Evolutionary conservation across 2,113 vertebrate species (phyloP).

Genomic region (Vidua macroura): DNA sequence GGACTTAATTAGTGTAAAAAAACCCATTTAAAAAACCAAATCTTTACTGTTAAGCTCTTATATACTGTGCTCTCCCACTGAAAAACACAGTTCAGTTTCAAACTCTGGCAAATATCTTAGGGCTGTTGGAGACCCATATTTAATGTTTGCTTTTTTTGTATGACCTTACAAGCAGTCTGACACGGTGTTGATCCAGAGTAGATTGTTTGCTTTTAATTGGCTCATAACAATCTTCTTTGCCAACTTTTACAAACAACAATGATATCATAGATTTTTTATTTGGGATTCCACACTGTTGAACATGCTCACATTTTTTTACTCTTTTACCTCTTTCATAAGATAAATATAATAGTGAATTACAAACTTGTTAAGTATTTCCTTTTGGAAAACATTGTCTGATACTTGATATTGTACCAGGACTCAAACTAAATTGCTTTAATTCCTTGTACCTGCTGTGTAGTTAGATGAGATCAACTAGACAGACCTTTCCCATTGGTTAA

Average conservation of each 20-base stretch:
- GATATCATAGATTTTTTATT: constrained; percentile 33
- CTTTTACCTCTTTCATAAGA: background rate
- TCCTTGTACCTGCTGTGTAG: constrained; percentile 63
- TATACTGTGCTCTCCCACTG: background rate
- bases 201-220: constrained; percentile 53
- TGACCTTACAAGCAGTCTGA: constrained; percentile 17
- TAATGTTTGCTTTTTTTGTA: background rate
- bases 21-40: accelerated
- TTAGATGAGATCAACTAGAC: constrained; percentile 82
- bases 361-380: constrained; percentile 51
- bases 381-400: constrained; percentile 23
- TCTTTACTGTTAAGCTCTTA: background rate
- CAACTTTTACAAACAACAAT: constrained; percentile 35
- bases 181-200: background rate
- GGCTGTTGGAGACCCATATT: background rate
- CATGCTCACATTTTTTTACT: background rate
- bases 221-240: background rate
- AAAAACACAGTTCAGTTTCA: background rate
- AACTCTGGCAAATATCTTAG: constrained; percentile 18
- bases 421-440: constrained; percentile 63
- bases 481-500: constrained; percentile 82
- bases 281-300: constrained; percentile 22
- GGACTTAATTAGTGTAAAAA: background rate
- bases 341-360: constrained; percentile 36
- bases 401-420: constrained; percentile 16